Conservation (phyloP, 2,888 invertebrate species). For the Enchytraeus crypticus region DNA sequence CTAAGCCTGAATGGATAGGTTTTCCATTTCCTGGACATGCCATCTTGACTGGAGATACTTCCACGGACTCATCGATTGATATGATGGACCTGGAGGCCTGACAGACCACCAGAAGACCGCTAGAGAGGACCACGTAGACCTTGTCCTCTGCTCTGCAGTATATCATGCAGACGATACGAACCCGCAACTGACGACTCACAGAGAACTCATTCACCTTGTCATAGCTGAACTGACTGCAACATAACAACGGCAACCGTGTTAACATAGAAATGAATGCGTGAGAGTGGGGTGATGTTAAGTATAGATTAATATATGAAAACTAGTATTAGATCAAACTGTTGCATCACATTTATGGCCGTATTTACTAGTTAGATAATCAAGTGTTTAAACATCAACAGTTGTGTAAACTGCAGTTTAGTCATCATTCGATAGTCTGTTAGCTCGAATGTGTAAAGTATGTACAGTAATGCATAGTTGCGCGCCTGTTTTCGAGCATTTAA, state of each 20-base stretch:
- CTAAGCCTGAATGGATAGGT: constrained; percentile 20
- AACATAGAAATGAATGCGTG: not conserved
- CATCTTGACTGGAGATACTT: constrained; percentile 14
- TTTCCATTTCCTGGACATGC: constrained; percentile 25
- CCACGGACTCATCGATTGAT: not conserved
- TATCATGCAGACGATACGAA: constrained; percentile 16
- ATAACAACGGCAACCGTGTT: not conserved
- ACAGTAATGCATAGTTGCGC: no score
- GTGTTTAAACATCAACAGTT: no score
- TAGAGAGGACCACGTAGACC: constrained; percentile 23
- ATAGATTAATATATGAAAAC: no score
- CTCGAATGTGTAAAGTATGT: no score
- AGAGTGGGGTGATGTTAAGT: not conserved
- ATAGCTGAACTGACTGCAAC: constrained; percentile 17
- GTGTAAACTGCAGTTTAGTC: no score
- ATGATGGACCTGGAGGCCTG: constrained; percentile 4
- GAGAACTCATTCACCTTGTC: constrained; percentile 17
- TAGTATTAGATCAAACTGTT: no score
- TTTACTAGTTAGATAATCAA: no score
- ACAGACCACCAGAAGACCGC: constrained; percentile 23
- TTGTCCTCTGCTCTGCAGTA: constrained; percentile 13
- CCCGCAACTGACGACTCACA: constrained; percentile 14
- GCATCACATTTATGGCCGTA: no score
- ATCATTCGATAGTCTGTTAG: no score
- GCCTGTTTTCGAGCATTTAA: no score